Evolutionary conservation across 1,140 invertebrate genomes (phyloP).

Genomic region (Conus ventricosus): DNA sequence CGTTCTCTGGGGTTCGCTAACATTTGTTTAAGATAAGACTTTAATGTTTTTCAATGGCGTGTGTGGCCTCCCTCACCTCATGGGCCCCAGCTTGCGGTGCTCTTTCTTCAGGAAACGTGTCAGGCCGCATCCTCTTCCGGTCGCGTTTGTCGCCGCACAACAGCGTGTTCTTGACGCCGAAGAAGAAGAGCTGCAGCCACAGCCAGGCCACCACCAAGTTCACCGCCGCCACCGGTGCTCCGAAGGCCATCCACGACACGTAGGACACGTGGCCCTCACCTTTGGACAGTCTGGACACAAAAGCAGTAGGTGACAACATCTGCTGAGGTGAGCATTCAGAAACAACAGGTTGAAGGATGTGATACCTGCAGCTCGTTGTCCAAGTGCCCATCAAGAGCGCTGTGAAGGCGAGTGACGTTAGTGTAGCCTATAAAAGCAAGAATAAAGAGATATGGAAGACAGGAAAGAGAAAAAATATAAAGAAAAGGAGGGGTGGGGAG

Average conservation of each 20-base stretch:
- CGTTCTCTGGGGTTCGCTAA: neutral
- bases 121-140: slow-evolving; percentile 8
- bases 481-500: no score
- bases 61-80: neutral
- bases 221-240: neutral
- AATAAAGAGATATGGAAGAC: no score
- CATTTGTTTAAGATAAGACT: neutral
- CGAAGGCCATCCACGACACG: slow-evolving; percentile 30
- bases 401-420: no score
- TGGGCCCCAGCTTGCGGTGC: slow-evolving; percentile 12
- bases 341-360: no score
- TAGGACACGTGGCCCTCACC: slow-evolving; percentile 12
- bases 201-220: neutral
- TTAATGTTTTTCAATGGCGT: no score
- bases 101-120: neutral
- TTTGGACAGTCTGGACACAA: neutral
- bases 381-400: no score
- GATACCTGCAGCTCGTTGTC: no score
- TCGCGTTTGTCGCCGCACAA: slow-evolving; percentile 3
- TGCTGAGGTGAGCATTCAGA: no score
- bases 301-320: neutral
- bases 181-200: slow-evolving; percentile 28
- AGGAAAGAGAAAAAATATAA: no score
- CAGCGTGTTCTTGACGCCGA: slow-evolving; percentile 15
- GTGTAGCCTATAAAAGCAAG: no score